Evolutionary conservation across 2,113 vertebrate genomes (phyloP).

Genomic region (Macrotus californicus): DNA sequence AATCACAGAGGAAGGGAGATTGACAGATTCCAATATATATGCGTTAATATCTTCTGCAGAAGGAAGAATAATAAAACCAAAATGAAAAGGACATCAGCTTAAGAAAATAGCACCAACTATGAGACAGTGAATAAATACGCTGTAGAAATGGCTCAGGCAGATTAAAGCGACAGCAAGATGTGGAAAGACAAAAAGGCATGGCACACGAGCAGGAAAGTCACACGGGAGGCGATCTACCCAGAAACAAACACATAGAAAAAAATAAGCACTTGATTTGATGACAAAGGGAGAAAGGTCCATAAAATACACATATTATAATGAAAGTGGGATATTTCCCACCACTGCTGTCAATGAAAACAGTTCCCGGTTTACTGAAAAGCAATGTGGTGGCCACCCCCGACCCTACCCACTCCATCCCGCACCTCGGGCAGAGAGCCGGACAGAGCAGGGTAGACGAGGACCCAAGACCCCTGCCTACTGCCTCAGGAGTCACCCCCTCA

Average conservation of each 20-base stretch:
- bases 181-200: neutral
- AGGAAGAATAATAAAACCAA: conserved; percentile 59
- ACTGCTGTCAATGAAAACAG: neutral
- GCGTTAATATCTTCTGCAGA: conserved; percentile 56
- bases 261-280: neutral
- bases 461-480: neutral
- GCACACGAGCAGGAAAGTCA: neutral
- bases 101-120: conserved; percentile 61
- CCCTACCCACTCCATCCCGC: neutral
- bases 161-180: conserved; percentile 51
- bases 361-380: neutral
- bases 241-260: neutral
- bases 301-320: neutral
- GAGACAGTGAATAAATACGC: conserved; percentile 47
- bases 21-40: conserved; percentile 67
- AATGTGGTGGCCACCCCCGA: neutral
- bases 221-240: neutral
- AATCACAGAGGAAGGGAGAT: conserved; percentile 51
- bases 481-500: neutral
- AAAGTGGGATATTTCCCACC: neutral
- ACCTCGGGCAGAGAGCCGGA: neutral
- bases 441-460: neutral
- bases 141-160: conserved; percentile 38
- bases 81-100: conserved; percentile 70
- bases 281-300: neutral